Evolutionary conservation across 2,888 invertebrate genomes (phyloP), one percentile per base, ranked within the genome.

Genomic region (Phanerotoma sp.): DNA sequence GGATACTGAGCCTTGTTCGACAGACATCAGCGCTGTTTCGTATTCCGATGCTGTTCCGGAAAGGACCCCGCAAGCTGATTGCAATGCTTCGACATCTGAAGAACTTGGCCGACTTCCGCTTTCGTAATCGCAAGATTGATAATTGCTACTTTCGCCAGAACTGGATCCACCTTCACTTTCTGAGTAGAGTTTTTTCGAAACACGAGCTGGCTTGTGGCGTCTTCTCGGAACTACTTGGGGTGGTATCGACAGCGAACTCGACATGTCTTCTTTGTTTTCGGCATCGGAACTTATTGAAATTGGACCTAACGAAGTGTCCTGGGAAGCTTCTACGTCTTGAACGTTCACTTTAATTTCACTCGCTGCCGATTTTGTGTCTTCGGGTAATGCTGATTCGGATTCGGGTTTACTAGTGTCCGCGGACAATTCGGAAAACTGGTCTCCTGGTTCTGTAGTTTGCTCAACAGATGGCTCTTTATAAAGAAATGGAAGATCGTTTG

Each of bases 51-150:
- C 87, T 44, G 88, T 88, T 56, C 83, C 83, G 11, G 87, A 88
- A 3, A 86, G 86, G 63, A 86, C 77, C 0, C 66, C 68, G 13
- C 65, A 63, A 9, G 77, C 73, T 3, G 79, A 77, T 25, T 81
- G 75, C 67, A 92, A 78, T n/a, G 87, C 88, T 68, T 94, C 94
- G 3, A 93, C 80, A 75, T 94, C 94, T 0, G 93, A 93, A 3
- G 93, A 94, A 56, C 89, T 83, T 0, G 93, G 94, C 65, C 93
- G 83, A 68, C 90, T 89, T 51, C 80, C 81, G 6, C 79, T 80
- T 15, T 86, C 86, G 68, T 89, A 86, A 71, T 92, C 93, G 71
- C 91, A 91, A 59, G 93, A 93, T 60, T 91, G 92, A 71, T 93
- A 93, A 65, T 90, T 89, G 42, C 77, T 77, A 71, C 93, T 93